These are phyloP conservation scores for Eidolon dupreanum DNA, from an alignment of 2,797 vertebrate species.

Conservation along the genomic window DNA sequence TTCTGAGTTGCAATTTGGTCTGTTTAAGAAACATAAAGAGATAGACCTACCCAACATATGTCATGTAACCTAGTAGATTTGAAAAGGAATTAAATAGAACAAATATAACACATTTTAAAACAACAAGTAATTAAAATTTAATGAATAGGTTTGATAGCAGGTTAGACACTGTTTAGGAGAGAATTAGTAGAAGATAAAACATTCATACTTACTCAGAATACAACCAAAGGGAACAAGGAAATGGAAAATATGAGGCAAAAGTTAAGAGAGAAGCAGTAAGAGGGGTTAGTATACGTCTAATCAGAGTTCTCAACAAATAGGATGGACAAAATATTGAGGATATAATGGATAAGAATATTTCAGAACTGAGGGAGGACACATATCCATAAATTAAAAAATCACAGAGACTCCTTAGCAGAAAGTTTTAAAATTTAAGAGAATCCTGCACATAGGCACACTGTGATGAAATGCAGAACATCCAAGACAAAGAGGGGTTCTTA, in stretches of 20 bases:
- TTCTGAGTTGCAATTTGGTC: neutral
- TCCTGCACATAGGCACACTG: too few relatives aligned
- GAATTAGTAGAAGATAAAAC: neutral
- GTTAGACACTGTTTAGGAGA: neutral
- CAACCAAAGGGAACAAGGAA: neutral
- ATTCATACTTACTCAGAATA: neutral
- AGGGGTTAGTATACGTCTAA: neutral
- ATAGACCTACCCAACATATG: neutral
- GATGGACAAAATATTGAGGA: too few relatives aligned
- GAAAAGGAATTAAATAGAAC: neutral
- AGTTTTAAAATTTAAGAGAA: too few relatives aligned
- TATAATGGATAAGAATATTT: too few relatives aligned
- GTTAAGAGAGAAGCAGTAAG: neutral
- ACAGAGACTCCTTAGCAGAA: too few relatives aligned
- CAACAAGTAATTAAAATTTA: neutral
- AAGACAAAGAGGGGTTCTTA: too few relatives aligned
- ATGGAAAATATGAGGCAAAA: neutral
- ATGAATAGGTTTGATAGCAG: neutral
- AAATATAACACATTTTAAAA: neutral
- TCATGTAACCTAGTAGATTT: neutral
- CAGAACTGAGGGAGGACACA: too few relatives aligned
- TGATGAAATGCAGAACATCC: too few relatives aligned
- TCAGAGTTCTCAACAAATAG: too few relatives aligned
- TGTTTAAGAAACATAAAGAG: neutral
- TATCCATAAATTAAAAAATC: too few relatives aligned